These are phyloP conservation scores for Ormyrus labotus DNA, from an alignment of 2,888 invertebrate genomes.

Conservation along the genomic window DNA sequence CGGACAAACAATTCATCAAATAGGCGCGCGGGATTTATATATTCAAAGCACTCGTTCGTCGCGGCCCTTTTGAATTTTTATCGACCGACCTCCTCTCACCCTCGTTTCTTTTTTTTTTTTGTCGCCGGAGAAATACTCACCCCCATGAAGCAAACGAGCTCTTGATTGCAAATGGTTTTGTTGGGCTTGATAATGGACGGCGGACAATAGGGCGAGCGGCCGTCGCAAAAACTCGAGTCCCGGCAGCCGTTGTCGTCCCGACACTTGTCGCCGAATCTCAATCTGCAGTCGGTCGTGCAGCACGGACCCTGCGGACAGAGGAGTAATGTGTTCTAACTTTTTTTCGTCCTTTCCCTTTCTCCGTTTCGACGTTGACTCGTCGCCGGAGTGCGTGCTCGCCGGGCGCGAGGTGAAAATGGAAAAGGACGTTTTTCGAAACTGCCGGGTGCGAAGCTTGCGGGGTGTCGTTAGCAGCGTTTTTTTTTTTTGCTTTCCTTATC, in stretches of 20 bases:
- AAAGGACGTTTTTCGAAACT: no score
- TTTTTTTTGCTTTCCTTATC: no score
- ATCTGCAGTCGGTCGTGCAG: slow-evolving; percentile 90
- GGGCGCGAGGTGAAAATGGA: no score
- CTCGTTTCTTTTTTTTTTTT: no score
- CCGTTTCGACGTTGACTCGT: neutral
- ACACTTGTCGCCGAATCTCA: slow-evolving; percentile 92
- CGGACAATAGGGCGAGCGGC: slow-evolving; percentile 92
- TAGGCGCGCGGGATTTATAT: neutral
- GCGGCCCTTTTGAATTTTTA: neutral
- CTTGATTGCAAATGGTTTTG: slow-evolving; percentile 96
- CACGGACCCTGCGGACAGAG: slow-evolving; percentile 88
- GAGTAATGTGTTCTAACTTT: neutral
- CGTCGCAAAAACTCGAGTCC: slow-evolving; percentile 94
- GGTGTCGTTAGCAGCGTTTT: no score
- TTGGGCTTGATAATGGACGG: slow-evolving; percentile 94
- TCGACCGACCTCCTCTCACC: neutral
- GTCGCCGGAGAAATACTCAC: slow-evolving; percentile 78
- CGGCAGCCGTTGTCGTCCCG: slow-evolving; percentile 95
- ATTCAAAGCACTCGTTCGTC: slow-evolving; percentile 1
- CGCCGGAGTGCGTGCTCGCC: no score
- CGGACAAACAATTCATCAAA: no score
- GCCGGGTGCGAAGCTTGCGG: no score
- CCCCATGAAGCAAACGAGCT: slow-evolving; percentile 98
- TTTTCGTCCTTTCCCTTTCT: neutral